Base-by-base conservation (phyloP, 2,888 invertebrate genomes). In the Netelia virgata region DNA sequence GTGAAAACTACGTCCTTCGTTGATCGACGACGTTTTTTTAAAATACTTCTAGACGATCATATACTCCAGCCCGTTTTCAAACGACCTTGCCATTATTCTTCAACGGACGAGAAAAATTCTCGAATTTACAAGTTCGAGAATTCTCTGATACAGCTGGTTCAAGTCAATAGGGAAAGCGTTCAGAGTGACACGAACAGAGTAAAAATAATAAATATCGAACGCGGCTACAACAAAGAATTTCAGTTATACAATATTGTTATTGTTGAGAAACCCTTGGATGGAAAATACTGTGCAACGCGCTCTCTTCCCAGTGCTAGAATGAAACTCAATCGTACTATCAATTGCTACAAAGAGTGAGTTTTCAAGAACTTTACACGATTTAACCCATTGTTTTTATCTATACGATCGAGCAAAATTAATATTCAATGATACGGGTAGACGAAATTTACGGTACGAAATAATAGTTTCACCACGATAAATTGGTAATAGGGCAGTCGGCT, bases 261-360 rank as follows among this genome's bases (percentile, higher is more conserved):
- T 8, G 43, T 90, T 1, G 88, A 90, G 28, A 89, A 88, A 72
- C 89, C 90, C 0, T 47, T 90, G 66, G 85, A 88, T 57, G 79
- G 69, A 5, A 88, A 88, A 63, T 90, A 89, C 63, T 73, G 69
- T 14, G 73, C 63, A 11, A 50, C 18, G 10, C 66, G 74, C 5
- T 63, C 41, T 57, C 68, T 74, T 18, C 77, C 75, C n/a, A 72
- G 78, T 14, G 80, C 77, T 16, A 66, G 69, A 70, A 86, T 87
- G 80, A 78, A 86, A 53, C 83, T 90, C 9, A 88, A 91, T 83
- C 83, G 87, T 41, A 86, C 53, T 43, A 84, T 91, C 16, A 78
- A 84, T 63, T 88, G 82, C 50, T 90, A 89, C 66, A 88, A 88
- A 87, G 89, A 90, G 91, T 90, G 85, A 86, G 89, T 88, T 61